phyloP scores from a whole-genome alignment of 2,888 invertebrate species.

The Amorpha juglandis region DNA sequence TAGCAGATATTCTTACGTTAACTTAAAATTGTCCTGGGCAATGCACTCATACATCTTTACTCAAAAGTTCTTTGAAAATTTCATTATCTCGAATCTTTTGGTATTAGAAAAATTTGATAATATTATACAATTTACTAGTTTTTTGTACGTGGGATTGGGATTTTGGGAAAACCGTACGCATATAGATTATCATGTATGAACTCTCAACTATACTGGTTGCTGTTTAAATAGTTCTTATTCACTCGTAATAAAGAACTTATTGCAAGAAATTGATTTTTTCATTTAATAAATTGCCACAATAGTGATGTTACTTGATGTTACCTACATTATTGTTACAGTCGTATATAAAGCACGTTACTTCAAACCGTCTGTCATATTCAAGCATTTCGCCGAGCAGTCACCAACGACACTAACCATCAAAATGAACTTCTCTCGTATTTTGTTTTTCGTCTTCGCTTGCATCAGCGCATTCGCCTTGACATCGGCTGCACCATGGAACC shows the following conservation, averaged over 20 bases:
- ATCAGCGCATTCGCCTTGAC: constrained; percentile 35
- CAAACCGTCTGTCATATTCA: neutral
- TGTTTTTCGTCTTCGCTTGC: constrained; percentile 34
- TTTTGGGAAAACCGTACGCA: constrained; percentile 2
- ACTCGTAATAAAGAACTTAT: neutral
- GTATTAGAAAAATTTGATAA: neutral
- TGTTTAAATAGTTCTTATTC: neutral
- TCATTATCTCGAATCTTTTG: neutral
- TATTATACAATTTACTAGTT: neutral
- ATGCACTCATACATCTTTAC: neutral
- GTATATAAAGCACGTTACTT: neutral
- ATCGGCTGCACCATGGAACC: constrained; percentile 39
- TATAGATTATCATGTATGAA: neutral
- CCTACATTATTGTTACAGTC: neutral
- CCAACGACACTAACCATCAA: neutral
- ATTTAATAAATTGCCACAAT: neutral
- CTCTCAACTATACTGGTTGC: neutral
- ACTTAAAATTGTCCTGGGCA: neutral
- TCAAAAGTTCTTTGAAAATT: too few species aligned
- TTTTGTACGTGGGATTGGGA: neutral
- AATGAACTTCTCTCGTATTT: constrained; percentile 38
- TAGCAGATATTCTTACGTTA: too few species aligned
- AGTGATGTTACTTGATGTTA: neutral
- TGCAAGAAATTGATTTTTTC: neutral
- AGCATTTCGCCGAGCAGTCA: neutral